A percentile compares a stretch with the other conserved stretches of the same genome.
phyloP scores from a whole-genome alignment of 2,113 vertebrate species.

The Mormyrus iriodes region DNA sequence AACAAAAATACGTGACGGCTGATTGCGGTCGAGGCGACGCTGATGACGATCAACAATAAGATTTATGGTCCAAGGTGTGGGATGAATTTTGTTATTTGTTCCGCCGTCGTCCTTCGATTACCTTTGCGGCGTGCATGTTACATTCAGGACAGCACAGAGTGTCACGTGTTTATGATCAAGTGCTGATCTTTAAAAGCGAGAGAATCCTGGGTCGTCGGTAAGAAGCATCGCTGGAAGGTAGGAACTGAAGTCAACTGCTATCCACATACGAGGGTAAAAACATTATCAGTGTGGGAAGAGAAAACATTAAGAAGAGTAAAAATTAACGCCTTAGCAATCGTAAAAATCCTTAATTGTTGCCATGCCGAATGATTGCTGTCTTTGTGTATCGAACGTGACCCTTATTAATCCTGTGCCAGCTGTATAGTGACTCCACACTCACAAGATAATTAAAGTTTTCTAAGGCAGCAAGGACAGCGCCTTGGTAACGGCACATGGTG shows the following conservation, averaged over 20 bases:
- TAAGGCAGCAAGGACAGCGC: neutral
- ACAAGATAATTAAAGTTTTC: constrained; percentile 12
- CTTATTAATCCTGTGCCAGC: neutral
- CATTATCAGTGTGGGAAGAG: neutral
- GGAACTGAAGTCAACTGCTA: neutral
- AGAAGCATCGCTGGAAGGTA: neutral
- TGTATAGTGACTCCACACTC: neutral
- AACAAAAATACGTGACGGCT: neutral
- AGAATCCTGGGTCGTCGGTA: neutral
- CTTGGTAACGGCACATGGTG: neutral
- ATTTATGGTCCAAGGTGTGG: neutral
- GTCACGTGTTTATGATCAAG: neutral
- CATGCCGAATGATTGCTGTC: constrained; percentile 12
- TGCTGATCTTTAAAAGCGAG: neutral
- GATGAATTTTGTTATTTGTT: neutral
- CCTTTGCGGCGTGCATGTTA: neutral
- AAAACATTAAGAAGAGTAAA: neutral
- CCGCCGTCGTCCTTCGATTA: neutral
- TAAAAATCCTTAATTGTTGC: constrained; percentile 13
- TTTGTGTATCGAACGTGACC: neutral
- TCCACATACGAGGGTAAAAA: neutral
- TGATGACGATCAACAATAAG: neutral
- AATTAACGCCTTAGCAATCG: neutral
- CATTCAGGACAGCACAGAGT: neutral
- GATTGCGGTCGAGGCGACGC: neutral